Evolutionary conservation across 2,888 invertebrate species (phyloP).

Genomic region (Drosophila leonis): DNA sequence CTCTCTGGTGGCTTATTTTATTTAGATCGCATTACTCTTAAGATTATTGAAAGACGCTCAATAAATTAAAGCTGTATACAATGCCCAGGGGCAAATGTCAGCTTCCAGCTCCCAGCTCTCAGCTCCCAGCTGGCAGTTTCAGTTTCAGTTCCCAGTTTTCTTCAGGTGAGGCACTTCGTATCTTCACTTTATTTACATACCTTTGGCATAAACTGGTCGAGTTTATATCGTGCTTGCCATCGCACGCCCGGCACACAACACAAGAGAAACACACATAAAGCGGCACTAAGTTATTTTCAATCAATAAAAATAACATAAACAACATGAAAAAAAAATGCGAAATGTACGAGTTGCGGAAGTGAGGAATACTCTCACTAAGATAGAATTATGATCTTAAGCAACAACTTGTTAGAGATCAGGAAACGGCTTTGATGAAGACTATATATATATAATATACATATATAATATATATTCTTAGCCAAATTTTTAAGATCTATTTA

Average conservation of each 20-base stretch:
- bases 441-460: too few species aligned
- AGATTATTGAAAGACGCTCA: slow-evolving; percentile 59
- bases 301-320: slow-evolving; percentile 80
- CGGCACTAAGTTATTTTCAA: slow-evolving; percentile 79
- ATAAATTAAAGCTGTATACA: slow-evolving; percentile 49
- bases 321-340: slow-evolving; percentile 38
- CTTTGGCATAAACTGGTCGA: slow-evolving; percentile 71
- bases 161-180: slow-evolving; percentile 21
- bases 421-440: neutral
- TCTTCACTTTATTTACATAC: slow-evolving; percentile 71
- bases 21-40: slow-evolving; percentile 40
- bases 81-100: slow-evolving; percentile 27
- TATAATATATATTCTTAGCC: too few species aligned
- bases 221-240: slow-evolving; percentile 56
- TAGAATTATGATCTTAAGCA: too few species aligned
- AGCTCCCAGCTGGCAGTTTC: slow-evolving; percentile 2
- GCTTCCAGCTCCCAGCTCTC: neutral
- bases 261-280: slow-evolving; percentile 59
- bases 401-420: neutral
- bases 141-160: slow-evolving; percentile 1
- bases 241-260: slow-evolving; percentile 26
- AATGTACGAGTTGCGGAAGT: neutral
- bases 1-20: slow-evolving; percentile 40
- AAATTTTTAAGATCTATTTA: too few species aligned
- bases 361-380: slow-evolving; percentile 11